Percentiles rank a stretch among this genome's conserved stretches.
Evolutionary conservation across 2,797 vertebrate species (phyloP).

Genomic region (Typhlichthys subterraneus): DNA sequence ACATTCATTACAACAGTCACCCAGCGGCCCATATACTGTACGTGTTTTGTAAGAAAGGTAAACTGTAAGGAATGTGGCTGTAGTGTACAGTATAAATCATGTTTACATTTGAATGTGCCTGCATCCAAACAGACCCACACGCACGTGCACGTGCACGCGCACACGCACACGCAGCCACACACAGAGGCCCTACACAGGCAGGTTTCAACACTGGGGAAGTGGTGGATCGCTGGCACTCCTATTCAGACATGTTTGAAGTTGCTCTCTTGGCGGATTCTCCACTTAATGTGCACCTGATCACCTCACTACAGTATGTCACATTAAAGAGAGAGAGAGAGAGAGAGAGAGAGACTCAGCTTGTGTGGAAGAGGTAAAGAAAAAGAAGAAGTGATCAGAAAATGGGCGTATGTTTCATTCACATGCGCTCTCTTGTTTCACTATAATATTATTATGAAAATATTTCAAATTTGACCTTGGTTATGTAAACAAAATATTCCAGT

Average conservation of each 20-base stretch:
- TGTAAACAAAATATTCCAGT: constrained; percentile 1
- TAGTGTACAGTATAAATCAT: not conserved
- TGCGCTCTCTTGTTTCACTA: too few species aligned
- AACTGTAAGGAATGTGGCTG: not conserved
- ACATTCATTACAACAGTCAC: not conserved
- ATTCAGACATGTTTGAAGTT: constrained; percentile 74
- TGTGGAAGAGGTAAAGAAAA: not conserved
- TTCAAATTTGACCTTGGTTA: constrained; percentile 18
- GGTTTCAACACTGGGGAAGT: constrained; percentile 70
- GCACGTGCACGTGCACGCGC: not conserved
- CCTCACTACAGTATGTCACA: constrained; percentile 31
- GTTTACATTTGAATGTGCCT: not conserved
- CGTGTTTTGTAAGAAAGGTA: not conserved
- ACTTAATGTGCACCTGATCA: constrained; percentile 65
- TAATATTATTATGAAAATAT: too few species aligned
- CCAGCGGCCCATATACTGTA: not conserved
- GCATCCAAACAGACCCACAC: constrained; percentile 8
- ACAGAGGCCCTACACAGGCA: constrained; percentile 57
- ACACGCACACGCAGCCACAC: not conserved
- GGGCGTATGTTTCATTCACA: constrained; percentile 1
- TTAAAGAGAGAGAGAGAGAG: constrained; percentile 23
- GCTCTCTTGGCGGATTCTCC: constrained; percentile 63
- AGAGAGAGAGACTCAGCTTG: not conserved
- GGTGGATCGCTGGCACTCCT: constrained; percentile 65
- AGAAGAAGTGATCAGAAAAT: not conserved